A percentile compares a stretch with the other conserved stretches of the same genome.
Evolutionary conservation across 2,113 vertebrate genomes (phyloP).

Genomic region (Perca flavescens): DNA sequence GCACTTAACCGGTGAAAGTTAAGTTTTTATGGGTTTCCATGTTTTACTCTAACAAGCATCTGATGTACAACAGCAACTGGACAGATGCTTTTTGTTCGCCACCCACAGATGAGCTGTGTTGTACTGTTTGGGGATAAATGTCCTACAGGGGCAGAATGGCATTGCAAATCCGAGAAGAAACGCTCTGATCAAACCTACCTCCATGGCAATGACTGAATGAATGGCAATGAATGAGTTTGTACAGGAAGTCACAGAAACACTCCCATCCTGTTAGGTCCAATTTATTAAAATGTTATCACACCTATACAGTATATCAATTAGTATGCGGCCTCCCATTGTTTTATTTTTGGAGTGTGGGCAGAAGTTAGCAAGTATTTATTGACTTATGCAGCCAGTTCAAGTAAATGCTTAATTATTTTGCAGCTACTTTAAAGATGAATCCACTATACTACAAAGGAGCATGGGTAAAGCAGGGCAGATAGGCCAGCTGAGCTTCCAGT

Average conservation of each 20-base stretch:
- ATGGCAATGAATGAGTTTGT: no score
- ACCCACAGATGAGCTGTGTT: not conserved
- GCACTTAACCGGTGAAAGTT: not conserved
- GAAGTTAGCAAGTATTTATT: not conserved
- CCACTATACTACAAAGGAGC: not conserved
- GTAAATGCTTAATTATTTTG: not conserved
- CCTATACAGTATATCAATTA: no score
- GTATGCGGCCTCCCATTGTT: no score
- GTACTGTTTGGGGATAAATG: not conserved
- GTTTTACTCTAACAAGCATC: not conserved
- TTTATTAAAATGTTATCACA: no score
- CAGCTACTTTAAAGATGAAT: not conserved
- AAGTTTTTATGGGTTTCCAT: not conserved
- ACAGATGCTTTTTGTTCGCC: not conserved
- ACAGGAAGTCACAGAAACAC: no score
- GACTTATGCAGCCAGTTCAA: not conserved
- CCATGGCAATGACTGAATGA: not conserved
- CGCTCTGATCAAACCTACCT: not conserved
- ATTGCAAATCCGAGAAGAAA: constrained; percentile 7
- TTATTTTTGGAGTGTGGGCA: not conserved
- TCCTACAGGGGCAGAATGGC: not conserved
- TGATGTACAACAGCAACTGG: not conserved
- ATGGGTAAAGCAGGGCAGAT: not conserved
- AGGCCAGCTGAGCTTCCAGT: not conserved
- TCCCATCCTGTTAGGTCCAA: no score